Base-by-base conservation (phyloP, 2,888 invertebrate species). In the Leptopilina syphax region DNA sequence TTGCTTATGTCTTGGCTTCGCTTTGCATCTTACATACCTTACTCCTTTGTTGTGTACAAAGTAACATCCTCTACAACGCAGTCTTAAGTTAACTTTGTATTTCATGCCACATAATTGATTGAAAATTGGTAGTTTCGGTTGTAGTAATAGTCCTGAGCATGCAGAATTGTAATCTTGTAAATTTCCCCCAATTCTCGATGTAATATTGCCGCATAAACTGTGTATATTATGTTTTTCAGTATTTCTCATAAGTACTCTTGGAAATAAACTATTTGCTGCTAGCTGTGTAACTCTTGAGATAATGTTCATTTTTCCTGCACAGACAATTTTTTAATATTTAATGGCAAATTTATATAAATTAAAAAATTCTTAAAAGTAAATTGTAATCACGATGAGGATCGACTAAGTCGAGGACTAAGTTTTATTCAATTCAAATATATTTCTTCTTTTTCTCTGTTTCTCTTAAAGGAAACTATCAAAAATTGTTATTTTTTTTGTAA, bases 1-100 rank as follows among this genome's bases (percentile, higher is more conserved):
- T 73, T 73, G 73, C 1, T 73, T 73, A 34, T 73, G 73, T 27
- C 54, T 73, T 34, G 73, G 73, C 41, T 73, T 73, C n/a, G 57
- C 12, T 73, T 73, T 73, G 27, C 73, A 73, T 27, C 54, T 57
- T n/a, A 73, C 73, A 10, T 73, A 73, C 73, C 54, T 54, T n/a
- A 54, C 9, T 54, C 34, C 57, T 1, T 73, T 34, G 9, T 27
- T 57, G 3, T 24, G 27, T 8, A 73, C 57, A 73, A n/a, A 73
- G 27, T 73, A 73, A 34, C 73, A 73, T 7, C 73, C 73, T 57
- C 34, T 73, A 34, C 73, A 73, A 34, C 73, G 50, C 57, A 73
- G n/a, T 57, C 8, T 27, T 9, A 73, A n/a, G 3, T 0, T 9
- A 8, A 27, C 27, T 73, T 57, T 73, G 34, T 73, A 73, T 34